These are phyloP conservation scores for Stegophylla sp. DNA, from an alignment of 2,888 invertebrate species.

Conservation along the genomic window DNA sequence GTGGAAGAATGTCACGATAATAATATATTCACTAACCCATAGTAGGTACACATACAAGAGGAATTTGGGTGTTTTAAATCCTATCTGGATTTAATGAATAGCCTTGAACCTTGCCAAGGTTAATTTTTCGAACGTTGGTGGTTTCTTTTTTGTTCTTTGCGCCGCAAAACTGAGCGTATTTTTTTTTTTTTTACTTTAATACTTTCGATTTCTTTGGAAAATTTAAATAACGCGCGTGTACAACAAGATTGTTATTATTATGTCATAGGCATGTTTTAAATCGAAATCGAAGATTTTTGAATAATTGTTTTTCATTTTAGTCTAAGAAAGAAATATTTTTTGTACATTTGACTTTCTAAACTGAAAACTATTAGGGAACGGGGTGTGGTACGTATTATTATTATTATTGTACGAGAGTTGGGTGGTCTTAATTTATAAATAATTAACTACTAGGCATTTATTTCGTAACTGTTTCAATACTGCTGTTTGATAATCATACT, in stretches of 20 bases:
- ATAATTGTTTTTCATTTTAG: neutral
- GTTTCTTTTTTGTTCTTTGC: slow-evolving; percentile 3
- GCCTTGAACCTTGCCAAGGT: slow-evolving; percentile 51
- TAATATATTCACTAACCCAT: slow-evolving; percentile 35
- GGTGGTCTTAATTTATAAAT: slow-evolving; percentile 29
- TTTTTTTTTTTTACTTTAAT: too few relatives aligned
- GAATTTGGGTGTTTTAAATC: slow-evolving; percentile 42
- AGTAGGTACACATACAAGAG: too few relatives aligned
- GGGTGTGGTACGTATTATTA: slow-evolving; percentile 19
- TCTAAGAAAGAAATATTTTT: neutral
- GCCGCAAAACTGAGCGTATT: slow-evolving; percentile 29
- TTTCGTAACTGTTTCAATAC: too few relatives aligned
- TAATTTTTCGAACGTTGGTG: neutral
- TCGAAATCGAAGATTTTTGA: neutral
- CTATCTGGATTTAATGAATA: slow-evolving; percentile 32
- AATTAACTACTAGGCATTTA: too few relatives aligned
- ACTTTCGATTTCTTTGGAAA: slow-evolving; percentile 32
- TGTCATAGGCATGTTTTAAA: neutral
- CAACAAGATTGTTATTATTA: neutral
- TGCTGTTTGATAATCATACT: too few relatives aligned
- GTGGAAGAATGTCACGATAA: slow-evolving; percentile 56
- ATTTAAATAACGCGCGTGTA: slow-evolving; percentile 5
- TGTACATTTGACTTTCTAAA: neutral
- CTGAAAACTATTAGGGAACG: neutral
- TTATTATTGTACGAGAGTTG: slow-evolving; percentile 27